Evolutionary conservation across 2,113 vertebrate genomes (phyloP).

Genomic region (Poeciliopsis turrubarensis): DNA sequence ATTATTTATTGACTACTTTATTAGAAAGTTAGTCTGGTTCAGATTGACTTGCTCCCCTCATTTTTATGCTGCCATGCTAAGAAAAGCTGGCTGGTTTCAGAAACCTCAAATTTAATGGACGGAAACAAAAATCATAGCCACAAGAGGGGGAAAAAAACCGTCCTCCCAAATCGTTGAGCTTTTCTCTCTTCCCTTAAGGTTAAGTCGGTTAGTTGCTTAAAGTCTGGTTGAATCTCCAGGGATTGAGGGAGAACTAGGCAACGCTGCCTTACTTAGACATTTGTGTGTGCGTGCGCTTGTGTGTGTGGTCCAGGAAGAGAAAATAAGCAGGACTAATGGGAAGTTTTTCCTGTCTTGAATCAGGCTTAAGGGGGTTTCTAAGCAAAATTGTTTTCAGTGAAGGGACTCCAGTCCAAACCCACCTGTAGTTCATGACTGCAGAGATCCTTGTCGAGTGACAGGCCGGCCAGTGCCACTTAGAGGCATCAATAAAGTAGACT

Average conservation of each 20-base stretch:
- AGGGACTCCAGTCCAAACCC: slow-evolving; percentile 61
- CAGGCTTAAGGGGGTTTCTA: slow-evolving; percentile 68
- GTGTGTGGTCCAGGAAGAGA: slow-evolving; percentile 72
- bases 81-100: not conserved
- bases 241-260: slow-evolving; percentile 53
- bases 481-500: slow-evolving; percentile 35
- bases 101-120: not conserved
- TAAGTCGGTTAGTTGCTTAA: slow-evolving; percentile 17
- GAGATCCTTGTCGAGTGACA: slow-evolving; percentile 49
- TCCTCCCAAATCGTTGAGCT: not conserved
- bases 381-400: slow-evolving; percentile 72
- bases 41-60: no score
- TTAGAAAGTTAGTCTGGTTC: no score
- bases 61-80: no score
- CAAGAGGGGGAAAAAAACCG: not conserved
- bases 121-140: not conserved
- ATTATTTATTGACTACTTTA: no score
- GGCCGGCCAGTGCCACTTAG: slow-evolving; percentile 27
- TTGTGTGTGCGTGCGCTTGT: slow-evolving; percentile 40
- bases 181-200: not conserved
- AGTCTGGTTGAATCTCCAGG: slow-evolving; percentile 40
- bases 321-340: slow-evolving; percentile 76
- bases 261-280: slow-evolving; percentile 29
- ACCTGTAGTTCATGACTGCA: slow-evolving; percentile 76
- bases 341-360: slow-evolving; percentile 73